A percentile compares a stretch with the other conserved stretches of the same genome.
Evolutionary conservation across 1,140 invertebrate species (phyloP).

Genomic region (Drosophila burlai): DNA sequence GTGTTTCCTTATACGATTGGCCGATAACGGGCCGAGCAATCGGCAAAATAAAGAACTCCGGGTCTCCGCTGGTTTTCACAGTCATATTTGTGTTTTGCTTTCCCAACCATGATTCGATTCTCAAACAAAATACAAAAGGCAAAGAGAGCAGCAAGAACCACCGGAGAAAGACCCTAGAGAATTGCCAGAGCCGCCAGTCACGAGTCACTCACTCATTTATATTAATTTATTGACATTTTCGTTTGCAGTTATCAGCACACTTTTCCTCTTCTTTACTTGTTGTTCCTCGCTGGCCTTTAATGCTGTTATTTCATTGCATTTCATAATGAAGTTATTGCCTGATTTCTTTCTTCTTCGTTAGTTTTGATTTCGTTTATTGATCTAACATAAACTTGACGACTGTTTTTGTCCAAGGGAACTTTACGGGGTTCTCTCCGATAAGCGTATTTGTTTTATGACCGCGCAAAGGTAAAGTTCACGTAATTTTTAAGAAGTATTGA

Average conservation of each 20-base stretch:
- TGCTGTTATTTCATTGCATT: conserved; percentile 38
- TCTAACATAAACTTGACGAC: conserved; percentile 15
- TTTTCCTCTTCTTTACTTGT: conserved; percentile 40
- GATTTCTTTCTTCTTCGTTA: conserved; percentile 7
- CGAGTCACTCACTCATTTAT: conserved; percentile 78
- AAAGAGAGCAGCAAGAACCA: conserved; percentile 7
- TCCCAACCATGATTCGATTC: conserved; percentile 34
- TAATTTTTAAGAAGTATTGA: conserved; percentile 2
- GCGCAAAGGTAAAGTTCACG: conserved; percentile 25
- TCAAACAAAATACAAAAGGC: neutral
- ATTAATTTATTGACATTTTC: conserved; percentile 80
- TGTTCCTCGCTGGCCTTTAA: conserved; percentile 20
- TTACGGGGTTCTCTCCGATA: conserved; percentile 12
- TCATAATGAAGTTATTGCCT: conserved; percentile 27
- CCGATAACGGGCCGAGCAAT: conserved; percentile 50
- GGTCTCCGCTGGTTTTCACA: conserved; percentile 13
- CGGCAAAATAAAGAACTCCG: conserved; percentile 36
- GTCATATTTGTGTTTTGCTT: conserved; percentile 30
- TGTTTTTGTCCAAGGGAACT: conserved; percentile 27
- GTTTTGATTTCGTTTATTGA: conserved; percentile 35
- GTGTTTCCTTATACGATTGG: conserved; percentile 45
- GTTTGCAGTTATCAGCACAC: conserved; percentile 62
- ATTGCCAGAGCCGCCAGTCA: conserved; percentile 46
- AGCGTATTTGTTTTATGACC: conserved; percentile 11
- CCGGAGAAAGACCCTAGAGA: conserved; percentile 31